Conservation (phyloP, 1,140 invertebrate species). For the Bemisia tabaci region DNA sequence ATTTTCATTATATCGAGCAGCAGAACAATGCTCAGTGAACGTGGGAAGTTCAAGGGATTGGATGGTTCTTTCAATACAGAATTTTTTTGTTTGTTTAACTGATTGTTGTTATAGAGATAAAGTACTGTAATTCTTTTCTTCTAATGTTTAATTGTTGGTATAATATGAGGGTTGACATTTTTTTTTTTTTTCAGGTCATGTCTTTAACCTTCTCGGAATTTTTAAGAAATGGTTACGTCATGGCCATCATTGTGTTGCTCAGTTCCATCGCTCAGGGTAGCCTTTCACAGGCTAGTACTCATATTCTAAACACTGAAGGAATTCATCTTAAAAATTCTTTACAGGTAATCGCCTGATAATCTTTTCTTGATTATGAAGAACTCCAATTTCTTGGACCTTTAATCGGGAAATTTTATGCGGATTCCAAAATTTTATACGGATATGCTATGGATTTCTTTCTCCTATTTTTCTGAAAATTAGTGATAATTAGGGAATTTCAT, state of each 20-base stretch:
- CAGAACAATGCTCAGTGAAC: too few relatives aligned
- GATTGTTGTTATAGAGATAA: too few relatives aligned
- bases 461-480: neutral
- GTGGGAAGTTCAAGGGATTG: too few relatives aligned
- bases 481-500: neutral
- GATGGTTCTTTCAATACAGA: too few relatives aligned
- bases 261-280: slow-evolving; percentile 60
- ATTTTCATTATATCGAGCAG: too few relatives aligned
- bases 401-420: too few relatives aligned
- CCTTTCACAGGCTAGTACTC: slow-evolving; percentile 71
- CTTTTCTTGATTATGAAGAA: neutral
- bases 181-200: neutral
- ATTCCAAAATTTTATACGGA: too few relatives aligned
- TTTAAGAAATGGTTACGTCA: slow-evolving; percentile 59
- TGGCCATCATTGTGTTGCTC: slow-evolving; percentile 54
- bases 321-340: slow-evolving; percentile 60
- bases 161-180: neutral
- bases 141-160: too few relatives aligned
- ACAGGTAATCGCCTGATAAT: slow-evolving; percentile 39
- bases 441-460: too few relatives aligned
- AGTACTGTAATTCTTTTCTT: too few relatives aligned
- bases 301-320: slow-evolving; percentile 65
- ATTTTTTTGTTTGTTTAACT: too few relatives aligned
- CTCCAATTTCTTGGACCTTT: slow-evolving; percentile 1
- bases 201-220: slow-evolving; percentile 40